Percentiles rank a stretch among this genome's conserved stretches.
phyloP scores from a whole-genome alignment of 2,888 invertebrate species.

The Trypoxylon attenuatum region DNA sequence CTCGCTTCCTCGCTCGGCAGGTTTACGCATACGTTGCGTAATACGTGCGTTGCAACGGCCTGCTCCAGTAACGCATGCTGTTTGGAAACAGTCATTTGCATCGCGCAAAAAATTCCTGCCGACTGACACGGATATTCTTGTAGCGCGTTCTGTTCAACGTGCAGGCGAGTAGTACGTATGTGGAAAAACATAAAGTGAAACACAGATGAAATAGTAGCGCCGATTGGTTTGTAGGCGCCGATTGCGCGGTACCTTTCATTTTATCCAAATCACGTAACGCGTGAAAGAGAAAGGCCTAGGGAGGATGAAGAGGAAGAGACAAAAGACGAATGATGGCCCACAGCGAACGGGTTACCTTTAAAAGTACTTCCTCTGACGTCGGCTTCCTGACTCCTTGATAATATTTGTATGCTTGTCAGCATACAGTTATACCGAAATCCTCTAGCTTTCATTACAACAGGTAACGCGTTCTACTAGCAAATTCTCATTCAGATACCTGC shows the following conservation, averaged over 20 bases:
- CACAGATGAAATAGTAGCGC: background rate
- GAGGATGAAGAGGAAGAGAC: background rate
- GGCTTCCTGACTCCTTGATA: constrained; percentile 31
- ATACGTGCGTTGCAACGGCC: constrained; percentile 6
- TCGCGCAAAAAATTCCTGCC: background rate
- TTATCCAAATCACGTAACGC: constrained; percentile 20
- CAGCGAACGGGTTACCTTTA: constrained; percentile 53
- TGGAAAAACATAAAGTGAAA: background rate
- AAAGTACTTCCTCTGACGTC: constrained; percentile 59
- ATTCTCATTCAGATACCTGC: no score
- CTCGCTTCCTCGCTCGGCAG: constrained; percentile 1
- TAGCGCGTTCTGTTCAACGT: background rate
- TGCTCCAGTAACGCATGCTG: background rate
- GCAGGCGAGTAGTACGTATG: background rate
- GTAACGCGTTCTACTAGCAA: no score
- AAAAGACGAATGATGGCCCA: constrained; percentile 46
- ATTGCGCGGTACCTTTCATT: constrained; percentile 6
- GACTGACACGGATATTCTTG: background rate
- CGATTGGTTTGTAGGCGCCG: background rate
- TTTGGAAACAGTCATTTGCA: no score
- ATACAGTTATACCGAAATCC: constrained; percentile 23
- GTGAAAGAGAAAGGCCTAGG: constrained; percentile 5
- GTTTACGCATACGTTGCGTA: constrained; percentile 25
- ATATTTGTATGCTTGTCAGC: constrained; percentile 33
- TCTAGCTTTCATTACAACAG: no score